Conservation (phyloP, 2,888 invertebrate genomes). For the Lepeophtheirus nordmannii region DNA sequence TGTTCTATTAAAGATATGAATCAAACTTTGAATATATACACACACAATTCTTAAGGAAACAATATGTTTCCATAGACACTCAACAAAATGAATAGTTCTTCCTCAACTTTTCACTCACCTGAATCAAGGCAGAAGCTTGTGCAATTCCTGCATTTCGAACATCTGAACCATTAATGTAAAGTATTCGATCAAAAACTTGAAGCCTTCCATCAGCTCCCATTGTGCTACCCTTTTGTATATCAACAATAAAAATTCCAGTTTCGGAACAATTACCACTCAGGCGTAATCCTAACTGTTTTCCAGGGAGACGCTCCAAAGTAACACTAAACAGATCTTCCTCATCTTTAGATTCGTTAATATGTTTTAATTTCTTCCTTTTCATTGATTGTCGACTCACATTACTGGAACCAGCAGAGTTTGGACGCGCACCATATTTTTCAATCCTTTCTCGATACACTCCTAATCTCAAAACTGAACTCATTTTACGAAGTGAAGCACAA, state of each 20-base stretch:
- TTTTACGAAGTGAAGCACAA: constrained; percentile 31
- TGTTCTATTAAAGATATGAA: constrained; percentile 26
- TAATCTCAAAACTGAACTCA: constrained; percentile 34
- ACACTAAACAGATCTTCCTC: constrained; percentile 35
- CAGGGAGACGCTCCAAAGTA: constrained; percentile 34
- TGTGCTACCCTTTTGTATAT: constrained; percentile 34
- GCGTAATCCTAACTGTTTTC: constrained; percentile 35
- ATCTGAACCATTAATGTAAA: constrained; percentile 38
- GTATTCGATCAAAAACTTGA: constrained; percentile 36
- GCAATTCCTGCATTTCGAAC: constrained; percentile 36
- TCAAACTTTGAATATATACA: not conserved
- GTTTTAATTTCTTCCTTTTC: not conserved
- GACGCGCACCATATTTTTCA: constrained; percentile 28
- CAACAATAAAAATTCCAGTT: constrained; percentile 31
- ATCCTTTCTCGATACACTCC: constrained; percentile 37
- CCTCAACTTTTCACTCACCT: constrained; percentile 26
- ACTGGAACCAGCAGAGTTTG: constrained; percentile 1
- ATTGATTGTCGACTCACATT: not conserved
- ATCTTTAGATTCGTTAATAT: not conserved
- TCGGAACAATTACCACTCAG: constrained; percentile 29
- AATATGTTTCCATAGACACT: not conserved
- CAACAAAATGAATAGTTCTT: not conserved
- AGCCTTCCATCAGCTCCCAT: constrained; percentile 36
- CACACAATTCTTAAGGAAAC: not conserved
- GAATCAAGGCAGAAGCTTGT: constrained; percentile 34